Percentiles rank a stretch among this genome's conserved stretches.
Conservation (phyloP, 2,113 vertebrate genomes). For the Mastomys coucha region DNA sequence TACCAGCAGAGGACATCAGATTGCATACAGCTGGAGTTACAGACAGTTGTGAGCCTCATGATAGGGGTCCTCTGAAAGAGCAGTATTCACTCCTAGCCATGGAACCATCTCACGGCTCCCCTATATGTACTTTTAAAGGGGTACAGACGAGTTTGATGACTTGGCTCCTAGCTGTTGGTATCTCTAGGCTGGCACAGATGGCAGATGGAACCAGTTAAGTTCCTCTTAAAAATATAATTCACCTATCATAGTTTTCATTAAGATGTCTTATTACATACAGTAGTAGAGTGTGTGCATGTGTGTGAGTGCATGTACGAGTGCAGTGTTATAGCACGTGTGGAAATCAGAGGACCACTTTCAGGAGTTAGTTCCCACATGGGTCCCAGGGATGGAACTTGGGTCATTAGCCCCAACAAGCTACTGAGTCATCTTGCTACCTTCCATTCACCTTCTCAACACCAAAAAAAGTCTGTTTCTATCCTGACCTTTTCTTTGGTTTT, state of each 20-base stretch:
- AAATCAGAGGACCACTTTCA: neutral
- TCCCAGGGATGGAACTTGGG: neutral
- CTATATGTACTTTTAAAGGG: neutral
- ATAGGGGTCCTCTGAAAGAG: neutral
- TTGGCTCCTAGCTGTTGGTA: neutral
- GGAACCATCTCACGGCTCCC: neutral
- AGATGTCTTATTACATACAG: neutral
- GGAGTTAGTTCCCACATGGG: neutral
- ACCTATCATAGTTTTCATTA: neutral
- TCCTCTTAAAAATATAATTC: conserved; percentile 11
- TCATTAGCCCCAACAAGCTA: neutral
- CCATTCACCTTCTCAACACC: neutral
- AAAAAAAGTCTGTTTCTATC: neutral
- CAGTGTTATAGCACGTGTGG: neutral
- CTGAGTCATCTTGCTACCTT: neutral
- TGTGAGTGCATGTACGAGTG: neutral
- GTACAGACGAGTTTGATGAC: neutral
- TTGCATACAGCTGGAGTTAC: neutral
- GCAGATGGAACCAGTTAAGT: neutral
- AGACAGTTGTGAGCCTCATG: neutral
- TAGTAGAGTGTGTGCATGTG: neutral
- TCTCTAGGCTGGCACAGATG: neutral
- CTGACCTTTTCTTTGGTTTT: neutral
- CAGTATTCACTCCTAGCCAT: neutral
- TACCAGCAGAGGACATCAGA: neutral